Conservation (phyloP, 2,888 invertebrate genomes). For the Acheta domesticus region DNA sequence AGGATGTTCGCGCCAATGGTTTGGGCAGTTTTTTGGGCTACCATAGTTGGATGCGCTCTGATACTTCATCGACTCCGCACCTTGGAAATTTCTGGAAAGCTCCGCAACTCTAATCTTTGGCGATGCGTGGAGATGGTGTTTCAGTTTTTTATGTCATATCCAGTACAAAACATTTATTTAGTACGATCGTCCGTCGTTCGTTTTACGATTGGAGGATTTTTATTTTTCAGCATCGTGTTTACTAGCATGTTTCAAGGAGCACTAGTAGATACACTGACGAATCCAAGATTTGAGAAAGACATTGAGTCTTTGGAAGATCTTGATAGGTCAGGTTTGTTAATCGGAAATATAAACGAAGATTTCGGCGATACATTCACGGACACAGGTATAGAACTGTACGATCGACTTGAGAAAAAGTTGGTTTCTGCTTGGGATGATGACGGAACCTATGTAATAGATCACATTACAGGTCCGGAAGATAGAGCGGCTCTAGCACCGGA, state of each 20-base stretch:
- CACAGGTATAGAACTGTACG: background rate
- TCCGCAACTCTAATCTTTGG: background rate
- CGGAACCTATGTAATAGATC: too few relatives aligned
- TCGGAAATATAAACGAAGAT: background rate
- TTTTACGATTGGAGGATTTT: background rate
- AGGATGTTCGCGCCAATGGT: background rate
- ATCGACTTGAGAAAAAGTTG: background rate
- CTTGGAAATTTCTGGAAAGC: background rate
- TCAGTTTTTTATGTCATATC: background rate
- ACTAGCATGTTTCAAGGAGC: conserved; percentile 9
- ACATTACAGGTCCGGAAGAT: background rate
- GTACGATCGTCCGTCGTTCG: background rate
- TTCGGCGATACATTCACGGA: background rate
- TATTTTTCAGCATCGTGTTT: background rate
- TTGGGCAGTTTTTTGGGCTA: background rate
- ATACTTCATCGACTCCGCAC: background rate
- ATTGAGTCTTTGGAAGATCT: background rate
- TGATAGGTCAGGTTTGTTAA: background rate
- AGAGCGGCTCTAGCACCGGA: background rate
- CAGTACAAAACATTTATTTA: background rate
- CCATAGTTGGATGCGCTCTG: background rate
- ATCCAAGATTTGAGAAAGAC: background rate
- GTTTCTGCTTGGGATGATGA: background rate
- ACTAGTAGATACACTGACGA: background rate
- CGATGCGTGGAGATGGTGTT: background rate